Conservation (phyloP, 2,888 invertebrate species). For the Mayetiola destructor region DNA sequence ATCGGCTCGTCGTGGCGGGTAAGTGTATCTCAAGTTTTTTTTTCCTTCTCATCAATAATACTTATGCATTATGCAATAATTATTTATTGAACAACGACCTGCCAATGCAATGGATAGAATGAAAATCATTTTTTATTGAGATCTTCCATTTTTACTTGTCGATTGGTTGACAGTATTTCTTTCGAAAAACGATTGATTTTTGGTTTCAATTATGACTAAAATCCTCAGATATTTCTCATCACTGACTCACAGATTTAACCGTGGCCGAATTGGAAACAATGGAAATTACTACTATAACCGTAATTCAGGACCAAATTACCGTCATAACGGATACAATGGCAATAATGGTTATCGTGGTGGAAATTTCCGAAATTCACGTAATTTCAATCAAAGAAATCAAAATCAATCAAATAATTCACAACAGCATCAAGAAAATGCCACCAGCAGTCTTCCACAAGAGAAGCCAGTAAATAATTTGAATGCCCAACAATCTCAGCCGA, state of each 20-base stretch:
- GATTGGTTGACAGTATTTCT: too few relatives aligned
- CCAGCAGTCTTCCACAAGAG: constrained; percentile 10
- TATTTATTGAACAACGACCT: too few relatives aligned
- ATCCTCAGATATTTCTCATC: not conserved
- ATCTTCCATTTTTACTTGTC: too few relatives aligned
- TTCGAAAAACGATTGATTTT: too few relatives aligned
- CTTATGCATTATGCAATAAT: too few relatives aligned
- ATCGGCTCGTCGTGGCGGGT: constrained; percentile 63
- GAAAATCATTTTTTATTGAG: too few relatives aligned
- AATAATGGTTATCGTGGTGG: constrained; percentile 33
- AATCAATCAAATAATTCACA: not conserved
- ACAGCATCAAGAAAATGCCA: not conserved
- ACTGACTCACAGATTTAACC: constrained; percentile 22
- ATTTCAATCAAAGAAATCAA: constrained; percentile 7
- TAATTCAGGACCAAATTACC: constrained; percentile 26
- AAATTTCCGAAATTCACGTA: constrained; percentile 5
- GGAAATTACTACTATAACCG: constrained; percentile 36
- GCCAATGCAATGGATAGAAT: too few relatives aligned
- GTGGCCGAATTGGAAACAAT: constrained; percentile 39
- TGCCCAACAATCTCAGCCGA: not conserved
- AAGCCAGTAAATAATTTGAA: not conserved
- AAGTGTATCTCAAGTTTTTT: constrained; percentile 14
- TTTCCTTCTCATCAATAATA: too few relatives aligned
- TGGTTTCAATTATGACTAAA: not conserved
- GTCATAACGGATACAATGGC: constrained; percentile 23